Percentiles rank a stretch among this genome's conserved stretches.
Conservation (phyloP, 2,113 vertebrate genomes). For the Excalfactoria chinensis region DNA sequence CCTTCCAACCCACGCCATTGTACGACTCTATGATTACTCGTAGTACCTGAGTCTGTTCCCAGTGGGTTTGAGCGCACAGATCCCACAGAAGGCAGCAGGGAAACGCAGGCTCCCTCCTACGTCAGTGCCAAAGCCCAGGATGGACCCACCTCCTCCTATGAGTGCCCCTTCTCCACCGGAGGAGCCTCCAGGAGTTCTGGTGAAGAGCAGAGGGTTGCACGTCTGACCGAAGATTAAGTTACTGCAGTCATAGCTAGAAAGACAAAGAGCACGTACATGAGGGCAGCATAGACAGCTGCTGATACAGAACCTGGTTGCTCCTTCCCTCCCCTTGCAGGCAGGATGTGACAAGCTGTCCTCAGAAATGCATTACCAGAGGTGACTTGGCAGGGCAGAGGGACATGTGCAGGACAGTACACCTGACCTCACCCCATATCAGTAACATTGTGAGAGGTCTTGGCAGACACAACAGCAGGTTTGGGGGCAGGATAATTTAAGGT, state of each 20-base stretch:
- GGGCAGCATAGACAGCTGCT: not conserved
- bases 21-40: not conserved
- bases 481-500: not conserved
- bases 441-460: not conserved
- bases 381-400: not conserved
- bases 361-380: not conserved
- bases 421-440: fast-evolving
- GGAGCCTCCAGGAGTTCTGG: constrained; percentile 76
- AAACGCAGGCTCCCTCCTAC: constrained; percentile 81
- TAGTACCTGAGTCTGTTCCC: constrained; percentile 78
- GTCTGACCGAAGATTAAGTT: constrained; percentile 80
- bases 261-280: not conserved
- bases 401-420: not conserved
- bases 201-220: constrained; percentile 66
- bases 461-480: not conserved
- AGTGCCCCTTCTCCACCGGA: constrained; percentile 83
- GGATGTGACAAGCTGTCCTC: not conserved
- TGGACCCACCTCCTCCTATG: constrained; percentile 77
- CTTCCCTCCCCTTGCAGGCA: too few relatives aligned
- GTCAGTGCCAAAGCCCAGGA: constrained; percentile 79
- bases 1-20: too few relatives aligned
- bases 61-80: constrained; percentile 81
- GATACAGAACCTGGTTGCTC: not conserved
- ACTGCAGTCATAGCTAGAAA: constrained; percentile 77
- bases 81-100: constrained; percentile 81